Evolutionary conservation across 1,140 invertebrate genomes (phyloP).

Genomic region (Zaprionus kolodkinae): DNA sequence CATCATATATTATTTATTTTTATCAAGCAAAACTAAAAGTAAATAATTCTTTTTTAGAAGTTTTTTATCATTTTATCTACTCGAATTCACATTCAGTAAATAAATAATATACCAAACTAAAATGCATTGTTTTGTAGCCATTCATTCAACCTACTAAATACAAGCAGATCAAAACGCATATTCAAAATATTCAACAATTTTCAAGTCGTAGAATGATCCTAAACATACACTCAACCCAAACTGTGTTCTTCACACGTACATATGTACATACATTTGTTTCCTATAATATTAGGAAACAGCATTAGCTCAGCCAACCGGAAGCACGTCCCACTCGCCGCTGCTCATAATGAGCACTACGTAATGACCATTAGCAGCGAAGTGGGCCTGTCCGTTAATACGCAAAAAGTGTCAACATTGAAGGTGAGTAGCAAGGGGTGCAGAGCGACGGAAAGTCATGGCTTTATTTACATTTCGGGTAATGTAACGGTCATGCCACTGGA

Average conservation of each 20-base stretch:
- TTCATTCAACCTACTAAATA: too few species aligned
- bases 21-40: too few species aligned
- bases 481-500: slow-evolving; percentile 64
- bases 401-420: slow-evolving; percentile 68
- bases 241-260: not conserved
- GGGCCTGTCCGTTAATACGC: slow-evolving; percentile 47
- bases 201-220: not conserved
- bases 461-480: slow-evolving; percentile 58
- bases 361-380: slow-evolving; percentile 51
- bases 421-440: slow-evolving; percentile 5
- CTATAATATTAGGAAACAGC: slow-evolving; percentile 21
- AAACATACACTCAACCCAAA: not conserved
- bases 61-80: too few species aligned
- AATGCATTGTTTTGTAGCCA: too few species aligned
- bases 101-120: too few species aligned
- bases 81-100: too few species aligned
- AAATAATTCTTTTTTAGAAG: too few species aligned
- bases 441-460: not conserved
- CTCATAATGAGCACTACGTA: slow-evolving; percentile 53
- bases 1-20: too few species aligned
- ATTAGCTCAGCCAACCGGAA: slow-evolving; percentile 59
- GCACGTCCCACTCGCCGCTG: slow-evolving; percentile 38
- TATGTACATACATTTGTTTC: slow-evolving; percentile 1
- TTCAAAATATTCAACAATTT: too few species aligned
- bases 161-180: too few species aligned